Base-by-base conservation (phyloP, 2,113 vertebrate genomes). In the Nicator chloris region DNA sequence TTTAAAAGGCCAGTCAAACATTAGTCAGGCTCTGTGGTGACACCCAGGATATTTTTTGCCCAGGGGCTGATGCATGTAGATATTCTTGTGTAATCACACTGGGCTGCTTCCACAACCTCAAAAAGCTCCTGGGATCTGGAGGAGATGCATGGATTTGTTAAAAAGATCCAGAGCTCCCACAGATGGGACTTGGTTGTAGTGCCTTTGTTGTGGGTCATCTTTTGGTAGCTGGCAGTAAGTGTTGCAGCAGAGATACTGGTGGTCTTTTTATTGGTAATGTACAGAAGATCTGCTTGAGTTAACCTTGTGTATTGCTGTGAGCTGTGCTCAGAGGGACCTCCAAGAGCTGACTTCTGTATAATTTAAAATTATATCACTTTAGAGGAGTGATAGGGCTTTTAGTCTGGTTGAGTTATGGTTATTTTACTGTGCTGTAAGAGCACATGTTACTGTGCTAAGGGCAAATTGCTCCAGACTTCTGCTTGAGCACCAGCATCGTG, bases 311-410 rank as follows among this genome's bases (percentile, higher is more conserved):
- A 30, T 33, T 68, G 76, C 64, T 86, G 72, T 45, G 90, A 92
- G 86, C 92, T 61, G 72, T 72, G 90, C 93, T 90, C 94, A 88
- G 64, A 89, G 92, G 83, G 92, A 95, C 80, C 49, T 92, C 73
- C 77, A 79, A 63, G 80, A 86, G 92, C 75, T 92, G 85, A 20
- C 57, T 88, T 61, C 39, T 95, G 69, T 93, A 78, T 94, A 86
- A 92, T 94, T 90, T 80, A 88, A 90, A 65, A n/a, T n/a, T n/a
- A n/a, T n/a, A n/a, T n/a, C n/a, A n/a, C n/a, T n/a, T n/a, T 35
- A 78, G 79, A 69, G 53, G 19, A 90, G n/a, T 39, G 76, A 57
- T 78, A 86, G 75, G 42, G 68, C 82, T 83, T 88, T 94, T 78
- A 95, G 80, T 69, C 86, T 90, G 72, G n/a, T 44, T 75, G 88